These are phyloP conservation scores for Smutsia gigantea DNA, from an alignment of 2,797 vertebrate species.

Conservation along the genomic window DNA sequence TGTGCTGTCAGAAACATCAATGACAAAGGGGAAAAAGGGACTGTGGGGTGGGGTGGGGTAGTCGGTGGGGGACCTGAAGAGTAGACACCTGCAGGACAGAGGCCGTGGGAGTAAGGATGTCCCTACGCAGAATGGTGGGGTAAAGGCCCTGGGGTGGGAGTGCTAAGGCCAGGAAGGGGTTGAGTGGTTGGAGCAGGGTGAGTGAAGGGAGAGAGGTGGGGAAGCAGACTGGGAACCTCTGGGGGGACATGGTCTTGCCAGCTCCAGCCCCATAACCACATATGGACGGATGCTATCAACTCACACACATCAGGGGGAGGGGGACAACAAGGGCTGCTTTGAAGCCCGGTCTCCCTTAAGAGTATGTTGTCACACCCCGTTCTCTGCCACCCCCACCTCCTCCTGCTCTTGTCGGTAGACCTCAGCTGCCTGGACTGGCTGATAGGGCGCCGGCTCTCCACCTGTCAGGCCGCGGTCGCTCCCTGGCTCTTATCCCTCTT, in stretches of 20 bases:
- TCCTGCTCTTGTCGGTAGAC: not conserved
- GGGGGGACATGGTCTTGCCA: not conserved
- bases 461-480: not conserved
- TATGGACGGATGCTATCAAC: not conserved
- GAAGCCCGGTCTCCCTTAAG: not conserved
- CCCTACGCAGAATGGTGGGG: not conserved
- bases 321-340: not conserved
- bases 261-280: not conserved
- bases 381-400: fast-evolving
- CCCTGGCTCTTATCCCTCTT: not conserved
- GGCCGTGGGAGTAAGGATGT: fast-evolving
- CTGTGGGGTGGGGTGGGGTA: not conserved
- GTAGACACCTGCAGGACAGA: not conserved
- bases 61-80: fast-evolving
- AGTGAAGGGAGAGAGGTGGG: not conserved
- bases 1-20: no score
- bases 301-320: not conserved
- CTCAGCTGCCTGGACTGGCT: slow-evolving; percentile 22
- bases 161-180: no score
- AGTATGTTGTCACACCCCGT: not conserved
- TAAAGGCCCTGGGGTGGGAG: not conserved
- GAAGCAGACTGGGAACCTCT: not conserved
- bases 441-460: slow-evolving; percentile 49
- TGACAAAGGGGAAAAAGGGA: not conserved
- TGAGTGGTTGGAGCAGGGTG: not conserved